A percentile compares a stretch with the other conserved stretches of the same genome.
Conservation (phyloP, 1,140 invertebrate genomes). For the Procambarus clarkii region DNA sequence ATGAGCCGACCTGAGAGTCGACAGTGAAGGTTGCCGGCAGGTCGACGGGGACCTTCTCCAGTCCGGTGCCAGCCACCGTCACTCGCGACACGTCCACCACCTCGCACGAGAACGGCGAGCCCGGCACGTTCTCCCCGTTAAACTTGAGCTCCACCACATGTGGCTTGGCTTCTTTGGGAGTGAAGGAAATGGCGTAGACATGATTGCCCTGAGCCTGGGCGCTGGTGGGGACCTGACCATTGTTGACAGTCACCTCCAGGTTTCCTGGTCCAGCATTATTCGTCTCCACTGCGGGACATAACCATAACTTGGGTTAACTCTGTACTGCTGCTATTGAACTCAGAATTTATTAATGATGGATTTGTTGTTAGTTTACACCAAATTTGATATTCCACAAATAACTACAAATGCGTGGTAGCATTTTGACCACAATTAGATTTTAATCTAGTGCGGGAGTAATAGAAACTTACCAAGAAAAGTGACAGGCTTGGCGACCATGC, state of each 20-base stretch:
- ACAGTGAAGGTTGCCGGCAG: slow-evolving; percentile 89
- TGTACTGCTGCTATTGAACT: neutral
- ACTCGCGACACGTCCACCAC: slow-evolving; percentile 86
- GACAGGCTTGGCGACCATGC: slow-evolving; percentile 93
- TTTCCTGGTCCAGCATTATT: slow-evolving; percentile 97
- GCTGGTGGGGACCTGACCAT: slow-evolving; percentile 94
- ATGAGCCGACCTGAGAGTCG: slow-evolving; percentile 79
- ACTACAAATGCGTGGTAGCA: too few species aligned
- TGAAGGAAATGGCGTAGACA: slow-evolving; percentile 97
- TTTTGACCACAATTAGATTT: too few species aligned
- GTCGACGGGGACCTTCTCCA: slow-evolving; percentile 95
- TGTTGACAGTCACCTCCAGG: slow-evolving; percentile 97
- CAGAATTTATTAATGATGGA: neutral
- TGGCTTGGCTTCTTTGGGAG: slow-evolving; percentile 89
- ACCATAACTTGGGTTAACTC: too few species aligned
- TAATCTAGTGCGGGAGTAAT: neutral
- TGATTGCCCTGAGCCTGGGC: slow-evolving; percentile 96
- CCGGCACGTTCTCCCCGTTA: slow-evolving; percentile 95
- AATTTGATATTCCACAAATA: too few species aligned
- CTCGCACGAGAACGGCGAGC: slow-evolving; percentile 85
- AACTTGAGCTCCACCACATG: slow-evolving; percentile 96
- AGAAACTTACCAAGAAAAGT: slow-evolving; percentile 92
- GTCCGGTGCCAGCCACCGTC: slow-evolving; percentile 84
- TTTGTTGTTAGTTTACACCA: too few species aligned
- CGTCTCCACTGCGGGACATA: slow-evolving; percentile 88